Conservation (phyloP, 2,888 invertebrate species). For the Nomada hirtipes region DNA sequence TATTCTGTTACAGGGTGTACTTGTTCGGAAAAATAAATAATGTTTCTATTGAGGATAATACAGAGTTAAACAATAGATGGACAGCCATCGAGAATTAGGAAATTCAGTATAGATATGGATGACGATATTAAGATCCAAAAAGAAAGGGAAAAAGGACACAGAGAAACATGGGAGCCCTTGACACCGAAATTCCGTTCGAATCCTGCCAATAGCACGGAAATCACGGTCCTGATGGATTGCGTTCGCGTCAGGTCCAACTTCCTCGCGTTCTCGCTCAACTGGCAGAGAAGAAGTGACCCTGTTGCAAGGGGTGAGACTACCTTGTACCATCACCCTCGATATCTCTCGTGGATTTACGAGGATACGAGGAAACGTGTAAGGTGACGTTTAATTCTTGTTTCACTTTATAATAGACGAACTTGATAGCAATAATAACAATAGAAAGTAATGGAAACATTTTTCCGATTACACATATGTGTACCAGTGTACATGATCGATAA, state of each 20-base stretch:
- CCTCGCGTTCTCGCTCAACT: conserved; percentile 33
- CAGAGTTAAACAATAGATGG: neutral
- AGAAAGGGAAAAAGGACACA: neutral
- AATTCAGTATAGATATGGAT: neutral
- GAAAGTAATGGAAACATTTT: too few relatives aligned
- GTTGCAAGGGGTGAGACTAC: conserved; percentile 9
- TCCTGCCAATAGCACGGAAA: conserved; percentile 46
- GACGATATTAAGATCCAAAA: neutral
- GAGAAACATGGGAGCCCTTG: conserved; percentile 15
- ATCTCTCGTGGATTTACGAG: conserved; percentile 37
- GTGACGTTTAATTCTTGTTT: too few relatives aligned
- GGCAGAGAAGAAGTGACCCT: conserved; percentile 29
- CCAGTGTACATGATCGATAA: neutral
- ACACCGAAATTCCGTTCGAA: conserved; percentile 35
- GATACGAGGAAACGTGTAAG: neutral
- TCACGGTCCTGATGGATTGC: conserved; percentile 52
- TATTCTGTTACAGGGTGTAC: too few relatives aligned
- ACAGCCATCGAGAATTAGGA: neutral
- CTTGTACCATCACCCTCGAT: conserved; percentile 14
- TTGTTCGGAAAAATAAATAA: too few relatives aligned
- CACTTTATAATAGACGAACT: too few relatives aligned
- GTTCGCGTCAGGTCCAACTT: conserved; percentile 32
- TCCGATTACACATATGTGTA: too few relatives aligned
- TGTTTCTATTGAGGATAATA: too few relatives aligned
- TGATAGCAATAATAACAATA: too few relatives aligned